Percentiles rank a stretch among this genome's conserved stretches.
phyloP scores from a whole-genome alignment of 1,140 invertebrate species.

The Lineus longissimus region DNA sequence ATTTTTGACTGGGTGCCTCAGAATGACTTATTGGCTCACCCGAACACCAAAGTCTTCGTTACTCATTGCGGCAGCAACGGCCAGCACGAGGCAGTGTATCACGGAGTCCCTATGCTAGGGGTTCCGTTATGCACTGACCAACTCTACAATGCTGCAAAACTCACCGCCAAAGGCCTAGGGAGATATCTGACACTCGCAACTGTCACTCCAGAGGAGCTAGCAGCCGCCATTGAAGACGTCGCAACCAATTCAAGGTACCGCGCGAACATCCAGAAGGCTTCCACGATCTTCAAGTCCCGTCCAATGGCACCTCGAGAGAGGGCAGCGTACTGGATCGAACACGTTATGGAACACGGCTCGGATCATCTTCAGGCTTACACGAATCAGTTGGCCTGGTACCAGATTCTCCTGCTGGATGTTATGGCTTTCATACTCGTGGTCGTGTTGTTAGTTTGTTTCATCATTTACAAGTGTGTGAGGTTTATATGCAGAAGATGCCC shows the following conservation, averaged over 20 bases:
- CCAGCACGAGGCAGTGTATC: constrained; percentile 69
- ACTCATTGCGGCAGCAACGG: constrained; percentile 72
- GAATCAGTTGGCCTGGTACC: neutral
- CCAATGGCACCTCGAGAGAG: constrained; percentile 4
- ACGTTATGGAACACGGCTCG: constrained; percentile 10
- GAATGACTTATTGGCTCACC: constrained; percentile 69
- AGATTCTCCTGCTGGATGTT: neutral
- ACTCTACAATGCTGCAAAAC: constrained; percentile 48
- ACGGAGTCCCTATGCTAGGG: constrained; percentile 68
- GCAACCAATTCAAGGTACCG: constrained; percentile 10
- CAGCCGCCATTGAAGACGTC: constrained; percentile 26
- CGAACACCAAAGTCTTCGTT: constrained; percentile 61
- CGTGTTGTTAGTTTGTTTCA: too few species aligned
- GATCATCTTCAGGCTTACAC: neutral
- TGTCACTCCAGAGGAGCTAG: constrained; percentile 30
- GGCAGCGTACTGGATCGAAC: constrained; percentile 8
- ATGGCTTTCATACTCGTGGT: too few species aligned
- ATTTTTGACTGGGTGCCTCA: constrained; percentile 74
- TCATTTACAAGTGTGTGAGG: too few species aligned
- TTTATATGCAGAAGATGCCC: too few species aligned
- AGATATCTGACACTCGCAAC: constrained; percentile 33
- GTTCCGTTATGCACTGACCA: constrained; percentile 71
- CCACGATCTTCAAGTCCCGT: constrained; percentile 1
- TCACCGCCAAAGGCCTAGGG: constrained; percentile 45
- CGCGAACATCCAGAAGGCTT: neutral